Percentiles rank a stretch among this genome's conserved stretches.
These are phyloP conservation scores for Mus caroli DNA, from an alignment of 2,797 vertebrate genomes.

Conservation along the genomic window DNA sequence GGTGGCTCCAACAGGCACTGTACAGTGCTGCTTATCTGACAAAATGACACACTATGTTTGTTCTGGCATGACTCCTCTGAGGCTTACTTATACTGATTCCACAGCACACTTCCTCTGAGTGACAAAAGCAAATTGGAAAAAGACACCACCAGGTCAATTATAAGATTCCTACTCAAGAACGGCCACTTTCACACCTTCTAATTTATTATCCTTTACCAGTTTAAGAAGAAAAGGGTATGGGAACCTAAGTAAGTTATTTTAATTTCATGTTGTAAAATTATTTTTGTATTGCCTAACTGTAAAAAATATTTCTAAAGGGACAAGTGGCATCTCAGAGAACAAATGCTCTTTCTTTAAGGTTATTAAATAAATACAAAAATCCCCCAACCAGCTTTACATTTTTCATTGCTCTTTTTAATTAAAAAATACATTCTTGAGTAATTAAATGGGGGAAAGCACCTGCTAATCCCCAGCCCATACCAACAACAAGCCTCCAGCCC, in stretches of 20 bases:
- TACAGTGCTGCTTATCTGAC: background rate
- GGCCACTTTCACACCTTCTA: background rate
- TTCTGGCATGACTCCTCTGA: background rate
- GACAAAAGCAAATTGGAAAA: conserved; percentile 26
- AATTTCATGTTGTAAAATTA: conserved; percentile 20
- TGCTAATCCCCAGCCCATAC: conserved; percentile 30
- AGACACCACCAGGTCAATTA: background rate
- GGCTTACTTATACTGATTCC: background rate
- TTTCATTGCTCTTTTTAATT: conserved; percentile 74
- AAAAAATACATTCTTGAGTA: conserved; percentile 68
- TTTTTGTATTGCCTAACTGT: background rate
- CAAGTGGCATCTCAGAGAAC: background rate
- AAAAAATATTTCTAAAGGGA: conserved; percentile 10
- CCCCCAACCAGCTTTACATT: conserved; percentile 39
- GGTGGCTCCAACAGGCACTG: background rate
- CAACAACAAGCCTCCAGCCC: conserved; percentile 46
- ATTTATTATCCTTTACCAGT: background rate
- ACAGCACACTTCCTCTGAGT: conserved; percentile 14
- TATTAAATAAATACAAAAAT: conserved; percentile 15
- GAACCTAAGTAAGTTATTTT: background rate
- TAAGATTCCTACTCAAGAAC: background rate
- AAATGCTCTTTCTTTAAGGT: background rate
- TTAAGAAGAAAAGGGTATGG: conserved; percentile 3
- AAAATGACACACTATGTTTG: background rate
- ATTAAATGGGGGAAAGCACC: background rate